A percentile compares a stretch with the other conserved stretches of the same genome.
These are phyloP conservation scores for Meandrina meandrites DNA, from an alignment of 92 coral and sea anemone species.

Conservation along the genomic window DNA sequence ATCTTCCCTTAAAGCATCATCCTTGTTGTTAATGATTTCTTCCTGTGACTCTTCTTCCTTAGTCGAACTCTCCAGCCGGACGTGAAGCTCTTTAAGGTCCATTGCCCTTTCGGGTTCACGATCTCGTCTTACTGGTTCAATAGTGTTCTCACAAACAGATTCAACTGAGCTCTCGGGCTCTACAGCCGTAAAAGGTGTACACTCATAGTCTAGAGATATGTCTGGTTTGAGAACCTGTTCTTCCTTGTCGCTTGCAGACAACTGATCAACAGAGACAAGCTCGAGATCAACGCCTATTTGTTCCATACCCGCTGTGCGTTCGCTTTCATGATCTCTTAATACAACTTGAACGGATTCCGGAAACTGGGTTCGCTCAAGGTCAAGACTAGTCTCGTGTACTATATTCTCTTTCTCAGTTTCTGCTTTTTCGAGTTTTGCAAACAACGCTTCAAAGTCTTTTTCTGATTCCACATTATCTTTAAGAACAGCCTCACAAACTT, in stretches of 20 bases:
- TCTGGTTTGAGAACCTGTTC: neutral
- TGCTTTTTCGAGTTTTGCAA: constrained; percentile 28
- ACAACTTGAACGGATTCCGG: constrained; percentile 2
- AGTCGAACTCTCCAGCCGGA: neutral
- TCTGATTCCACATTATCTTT: constrained; percentile 31
- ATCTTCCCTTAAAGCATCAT: neutral
- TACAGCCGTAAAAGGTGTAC: neutral
- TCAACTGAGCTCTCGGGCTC: neutral
- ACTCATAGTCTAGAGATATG: constrained; percentile 16
- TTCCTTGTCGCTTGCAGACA: neutral
- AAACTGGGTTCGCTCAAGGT: neutral
- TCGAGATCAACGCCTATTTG: constrained; percentile 18
- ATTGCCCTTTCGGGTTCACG: constrained; percentile 4
- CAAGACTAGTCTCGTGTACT: neutral
- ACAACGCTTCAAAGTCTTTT: constrained; percentile 46
- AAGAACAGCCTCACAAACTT: constrained; percentile 20
- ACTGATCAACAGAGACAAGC: neutral
- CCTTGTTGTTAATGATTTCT: neutral
- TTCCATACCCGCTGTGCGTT: neutral
- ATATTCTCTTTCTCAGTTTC: neutral
- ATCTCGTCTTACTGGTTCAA: constrained; percentile 2
- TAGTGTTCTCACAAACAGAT: neutral
- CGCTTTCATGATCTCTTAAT: constrained; percentile 15
- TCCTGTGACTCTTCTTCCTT: constrained; percentile 8
- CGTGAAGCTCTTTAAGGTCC: constrained; percentile 6